These are phyloP conservation scores for Platichthys stellatus DNA, from an alignment of 2,113 vertebrate species.

Conservation along the genomic window DNA sequence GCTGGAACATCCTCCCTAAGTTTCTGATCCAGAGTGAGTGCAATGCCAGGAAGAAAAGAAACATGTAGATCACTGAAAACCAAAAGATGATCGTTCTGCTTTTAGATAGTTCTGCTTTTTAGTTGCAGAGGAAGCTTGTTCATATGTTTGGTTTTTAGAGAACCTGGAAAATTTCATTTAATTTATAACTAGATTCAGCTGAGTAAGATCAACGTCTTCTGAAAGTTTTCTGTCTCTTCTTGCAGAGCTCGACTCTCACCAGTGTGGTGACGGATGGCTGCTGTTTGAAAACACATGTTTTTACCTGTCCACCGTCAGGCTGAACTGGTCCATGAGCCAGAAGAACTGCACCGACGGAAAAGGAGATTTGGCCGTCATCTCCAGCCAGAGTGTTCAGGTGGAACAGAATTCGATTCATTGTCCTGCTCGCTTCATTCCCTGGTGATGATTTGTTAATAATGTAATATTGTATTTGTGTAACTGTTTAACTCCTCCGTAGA, in stretches of 20 bases:
- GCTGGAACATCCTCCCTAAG: rapidly evolving
- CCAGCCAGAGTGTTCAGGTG: conserved; percentile 64
- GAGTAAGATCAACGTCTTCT: not conserved
- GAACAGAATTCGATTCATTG: not conserved
- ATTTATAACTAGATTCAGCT: not conserved
- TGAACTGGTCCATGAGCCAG: conserved; percentile 67
- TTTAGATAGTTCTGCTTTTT: not conserved
- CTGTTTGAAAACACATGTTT: conserved; percentile 61
- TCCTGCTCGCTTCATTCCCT: not conserved
- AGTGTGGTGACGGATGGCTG: conserved; percentile 62
- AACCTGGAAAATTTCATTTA: not conserved
- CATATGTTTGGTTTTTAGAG: not conserved
- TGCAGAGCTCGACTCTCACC: conserved; percentile 10
- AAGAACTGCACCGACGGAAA: conserved; percentile 55
- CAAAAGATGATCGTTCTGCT: not conserved
- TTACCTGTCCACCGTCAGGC: conserved; percentile 60
- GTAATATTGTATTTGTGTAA: not conserved
- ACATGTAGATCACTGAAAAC: not conserved
- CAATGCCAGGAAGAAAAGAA: not conserved
- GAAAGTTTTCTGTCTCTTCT: not conserved
- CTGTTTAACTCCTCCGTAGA: conserved; percentile 41
- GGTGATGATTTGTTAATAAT: not conserved
- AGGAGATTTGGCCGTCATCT: conserved; percentile 73
- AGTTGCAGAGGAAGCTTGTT: conserved; percentile 20
- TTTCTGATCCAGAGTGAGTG: conserved; percentile 21